Percentiles rank a stretch among this genome's conserved stretches.
These are phyloP conservation scores for Excalfactoria chinensis DNA, from an alignment of 2,113 vertebrate species.

Conservation along the genomic window DNA sequence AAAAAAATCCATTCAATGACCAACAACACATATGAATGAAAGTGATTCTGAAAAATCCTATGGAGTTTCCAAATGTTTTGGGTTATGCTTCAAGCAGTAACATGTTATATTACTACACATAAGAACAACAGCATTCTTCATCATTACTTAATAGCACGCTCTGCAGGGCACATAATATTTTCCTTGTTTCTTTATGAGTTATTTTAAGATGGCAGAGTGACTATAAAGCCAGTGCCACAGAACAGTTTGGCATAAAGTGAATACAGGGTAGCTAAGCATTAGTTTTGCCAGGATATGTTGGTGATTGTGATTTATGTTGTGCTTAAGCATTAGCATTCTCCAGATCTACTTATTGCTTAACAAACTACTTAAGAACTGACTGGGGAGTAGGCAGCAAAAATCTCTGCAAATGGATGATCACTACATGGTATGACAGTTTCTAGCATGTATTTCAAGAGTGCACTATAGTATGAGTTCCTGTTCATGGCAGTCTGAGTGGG, in stretches of 20 bases:
- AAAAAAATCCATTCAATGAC: not conserved
- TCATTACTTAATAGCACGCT: not conserved
- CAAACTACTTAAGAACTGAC: not conserved
- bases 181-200: not conserved
- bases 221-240: not conserved
- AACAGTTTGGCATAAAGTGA: not conserved
- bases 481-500: not conserved
- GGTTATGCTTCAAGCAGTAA: not conserved
- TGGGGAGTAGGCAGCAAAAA: conserved; percentile 10
- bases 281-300: not conserved
- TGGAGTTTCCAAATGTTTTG: not conserved
- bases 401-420: not conserved
- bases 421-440: not conserved
- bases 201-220: not conserved
- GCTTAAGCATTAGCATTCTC: conserved; percentile 8
- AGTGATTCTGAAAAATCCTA: not conserved
- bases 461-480: not conserved
- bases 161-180: not conserved
- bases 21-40: not conserved
- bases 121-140: not conserved
- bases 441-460: not conserved
- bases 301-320: not conserved
- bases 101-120: not conserved
- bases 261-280: not conserved
- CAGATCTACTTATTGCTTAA: conserved; percentile 40